Evolutionary conservation across 2,113 vertebrate species (phyloP).

Genomic region (Phyllostomus discolor): DNA sequence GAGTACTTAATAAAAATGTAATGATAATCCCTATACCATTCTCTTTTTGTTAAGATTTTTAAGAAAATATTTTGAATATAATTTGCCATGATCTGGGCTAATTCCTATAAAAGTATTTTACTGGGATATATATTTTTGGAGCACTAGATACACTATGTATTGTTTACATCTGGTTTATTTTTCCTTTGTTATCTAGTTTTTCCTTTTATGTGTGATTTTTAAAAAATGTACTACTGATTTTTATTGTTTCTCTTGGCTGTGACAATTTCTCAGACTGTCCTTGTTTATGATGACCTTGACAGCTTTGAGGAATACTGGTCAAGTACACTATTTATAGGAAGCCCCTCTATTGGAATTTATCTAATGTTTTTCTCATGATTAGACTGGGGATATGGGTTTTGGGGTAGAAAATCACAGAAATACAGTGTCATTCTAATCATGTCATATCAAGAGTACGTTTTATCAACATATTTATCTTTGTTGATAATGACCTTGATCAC

Average conservation of each 20-base stretch:
- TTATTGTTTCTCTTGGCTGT: not conserved
- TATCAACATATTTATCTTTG: not conserved
- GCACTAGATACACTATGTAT: too few relatives aligned
- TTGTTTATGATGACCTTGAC: not conserved
- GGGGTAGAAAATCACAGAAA: not conserved
- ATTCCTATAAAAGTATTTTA: too few relatives aligned
- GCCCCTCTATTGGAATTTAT: not conserved
- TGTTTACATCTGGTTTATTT: too few relatives aligned
- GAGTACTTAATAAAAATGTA: too few relatives aligned
- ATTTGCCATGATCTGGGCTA: too few relatives aligned
- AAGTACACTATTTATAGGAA: not conserved
- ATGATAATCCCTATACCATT: too few relatives aligned
- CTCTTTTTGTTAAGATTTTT: too few relatives aligned
- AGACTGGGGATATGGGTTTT: not conserved
- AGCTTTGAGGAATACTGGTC: not conserved
- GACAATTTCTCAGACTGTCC: not conserved
- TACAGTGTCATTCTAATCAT: not conserved
- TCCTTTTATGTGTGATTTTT: too few relatives aligned
- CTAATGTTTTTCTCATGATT: not conserved
- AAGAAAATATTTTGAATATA: too few relatives aligned
- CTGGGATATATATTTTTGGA: too few relatives aligned
- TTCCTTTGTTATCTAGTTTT: too few relatives aligned
- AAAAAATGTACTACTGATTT: too few relatives aligned
- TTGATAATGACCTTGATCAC: not conserved
- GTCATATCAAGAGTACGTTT: not conserved